A percentile compares a stretch with the other conserved stretches of the same genome.
These are phyloP conservation scores for Drosophila algonquin DNA, from an alignment of 2,888 invertebrate genomes.

Conservation along the genomic window DNA sequence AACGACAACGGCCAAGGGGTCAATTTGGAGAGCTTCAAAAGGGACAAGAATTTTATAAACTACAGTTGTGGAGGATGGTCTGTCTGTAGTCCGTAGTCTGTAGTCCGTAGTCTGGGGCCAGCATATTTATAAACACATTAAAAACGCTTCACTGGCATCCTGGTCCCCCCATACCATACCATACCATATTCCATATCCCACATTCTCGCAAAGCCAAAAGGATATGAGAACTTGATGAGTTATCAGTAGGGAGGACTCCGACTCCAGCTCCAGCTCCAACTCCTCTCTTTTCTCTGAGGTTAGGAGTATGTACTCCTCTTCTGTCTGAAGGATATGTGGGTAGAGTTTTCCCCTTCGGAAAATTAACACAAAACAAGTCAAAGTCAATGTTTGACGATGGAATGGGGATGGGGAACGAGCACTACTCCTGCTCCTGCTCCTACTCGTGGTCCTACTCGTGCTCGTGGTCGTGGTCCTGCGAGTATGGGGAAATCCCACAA, in stretches of 20 bases:
- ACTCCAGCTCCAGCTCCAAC: background rate
- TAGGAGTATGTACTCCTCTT: constrained; percentile 14
- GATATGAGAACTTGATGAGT: constrained; percentile 42
- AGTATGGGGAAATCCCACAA: constrained; percentile 34
- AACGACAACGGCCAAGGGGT: constrained; percentile 56
- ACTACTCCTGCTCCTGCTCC: background rate
- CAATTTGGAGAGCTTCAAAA: constrained; percentile 62
- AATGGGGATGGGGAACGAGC: background rate
- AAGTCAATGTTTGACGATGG: constrained; percentile 65
- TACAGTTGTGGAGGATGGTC: constrained; percentile 13
- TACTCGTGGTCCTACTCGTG: constrained; percentile 5
- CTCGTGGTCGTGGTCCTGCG: constrained; percentile 13
- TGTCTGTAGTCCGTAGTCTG: background rate
- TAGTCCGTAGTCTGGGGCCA: constrained; percentile 15
- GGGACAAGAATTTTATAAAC: constrained; percentile 47
- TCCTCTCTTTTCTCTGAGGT: background rate
- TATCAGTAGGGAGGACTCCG: constrained; percentile 15
- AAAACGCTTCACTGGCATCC: constrained; percentile 51
- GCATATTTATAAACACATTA: constrained; percentile 71
- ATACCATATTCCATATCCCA: background rate
- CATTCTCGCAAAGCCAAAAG: constrained; percentile 2
- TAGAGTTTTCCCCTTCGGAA: constrained; percentile 25
- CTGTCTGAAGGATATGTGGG: constrained; percentile 1
- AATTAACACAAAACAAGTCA: constrained; percentile 58
- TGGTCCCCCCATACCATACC: background rate